Percentiles rank a stretch among this genome's conserved stretches.
These are phyloP conservation scores for Dinocampus coccinellae DNA, from an alignment of 2,888 invertebrate species.

Conservation along the genomic window DNA sequence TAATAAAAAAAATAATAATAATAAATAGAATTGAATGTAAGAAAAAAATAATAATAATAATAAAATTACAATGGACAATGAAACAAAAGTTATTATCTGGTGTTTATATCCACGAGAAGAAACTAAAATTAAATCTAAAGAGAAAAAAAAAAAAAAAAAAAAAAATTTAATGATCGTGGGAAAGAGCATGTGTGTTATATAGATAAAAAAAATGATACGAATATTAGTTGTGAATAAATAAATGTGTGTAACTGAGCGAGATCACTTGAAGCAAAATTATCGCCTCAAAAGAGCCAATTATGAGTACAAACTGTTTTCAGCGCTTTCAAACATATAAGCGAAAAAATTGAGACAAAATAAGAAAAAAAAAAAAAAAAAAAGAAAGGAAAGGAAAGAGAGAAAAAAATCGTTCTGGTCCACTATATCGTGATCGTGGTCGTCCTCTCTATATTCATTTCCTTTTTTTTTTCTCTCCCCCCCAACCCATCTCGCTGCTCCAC, in stretches of 20 bases:
- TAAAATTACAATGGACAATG: too few species aligned
- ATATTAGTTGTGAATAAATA: too few species aligned
- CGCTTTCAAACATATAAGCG: conserved; percentile 13
- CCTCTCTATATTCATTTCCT: neutral
- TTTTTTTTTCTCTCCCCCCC: neutral
- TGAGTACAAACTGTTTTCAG: conserved; percentile 40
- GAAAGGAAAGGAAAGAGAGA: neutral
- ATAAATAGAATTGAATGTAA: too few species aligned
- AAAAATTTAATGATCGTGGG: conserved; percentile 26
- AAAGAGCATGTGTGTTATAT: neutral
- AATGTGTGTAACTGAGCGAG: too few species aligned
- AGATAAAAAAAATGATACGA: conserved; percentile 33
- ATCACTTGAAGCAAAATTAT: conserved; percentile 63
- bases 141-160: conserved; percentile 4
- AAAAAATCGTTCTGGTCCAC: conserved; percentile 34
- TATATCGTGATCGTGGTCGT: neutral
- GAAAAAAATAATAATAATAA: too few species aligned
- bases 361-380: conserved; percentile 28
- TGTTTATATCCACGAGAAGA: too few species aligned
- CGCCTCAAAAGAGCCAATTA: conserved; percentile 60
- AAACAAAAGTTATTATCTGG: too few species aligned
- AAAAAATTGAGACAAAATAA: too few species aligned
- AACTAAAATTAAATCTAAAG: neutral
- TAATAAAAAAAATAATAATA: conserved; percentile 24
- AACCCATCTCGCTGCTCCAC: conserved; percentile 47